Evolutionary conservation across 2,113 vertebrate genomes (phyloP).

Genomic region (Psephotus haematonotus): DNA sequence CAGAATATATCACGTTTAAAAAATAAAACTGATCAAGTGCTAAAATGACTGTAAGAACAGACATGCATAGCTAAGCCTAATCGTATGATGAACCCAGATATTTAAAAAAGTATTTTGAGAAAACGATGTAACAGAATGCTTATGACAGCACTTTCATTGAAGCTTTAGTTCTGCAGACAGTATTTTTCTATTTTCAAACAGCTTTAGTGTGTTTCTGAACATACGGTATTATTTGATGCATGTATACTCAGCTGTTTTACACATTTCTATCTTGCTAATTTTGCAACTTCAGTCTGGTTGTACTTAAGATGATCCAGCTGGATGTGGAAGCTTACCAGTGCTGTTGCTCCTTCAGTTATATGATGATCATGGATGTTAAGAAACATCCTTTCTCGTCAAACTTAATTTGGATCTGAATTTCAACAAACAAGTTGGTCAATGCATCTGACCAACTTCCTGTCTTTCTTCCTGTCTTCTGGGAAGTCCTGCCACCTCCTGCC

Average conservation of each 20-base stretch:
- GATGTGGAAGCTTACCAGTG: neutral
- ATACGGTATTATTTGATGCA: neutral
- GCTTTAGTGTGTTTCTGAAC: neutral
- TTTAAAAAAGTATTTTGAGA: neutral
- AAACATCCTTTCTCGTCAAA: neutral
- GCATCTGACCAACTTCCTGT: neutral
- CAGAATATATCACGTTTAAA: neutral
- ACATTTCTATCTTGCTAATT: neutral
- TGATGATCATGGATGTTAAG: neutral
- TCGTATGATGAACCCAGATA: neutral
- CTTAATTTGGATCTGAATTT: neutral
- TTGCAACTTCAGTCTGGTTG: neutral
- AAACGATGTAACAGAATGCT: neutral
- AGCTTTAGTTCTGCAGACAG: neutral
- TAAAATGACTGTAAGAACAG: neutral
- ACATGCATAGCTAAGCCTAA: neutral
- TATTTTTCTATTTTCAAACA: neutral
- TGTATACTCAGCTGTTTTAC: neutral
- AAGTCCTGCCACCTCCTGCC: neutral
- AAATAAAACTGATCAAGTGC: neutral
- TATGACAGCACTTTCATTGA: neutral
- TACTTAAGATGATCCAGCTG: neutral
- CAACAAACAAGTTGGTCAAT: neutral
- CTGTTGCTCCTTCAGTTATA: neutral
- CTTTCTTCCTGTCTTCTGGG: neutral